Conservation (phyloP, 2,888 invertebrate species). For the Mycalesis mineus region DNA sequence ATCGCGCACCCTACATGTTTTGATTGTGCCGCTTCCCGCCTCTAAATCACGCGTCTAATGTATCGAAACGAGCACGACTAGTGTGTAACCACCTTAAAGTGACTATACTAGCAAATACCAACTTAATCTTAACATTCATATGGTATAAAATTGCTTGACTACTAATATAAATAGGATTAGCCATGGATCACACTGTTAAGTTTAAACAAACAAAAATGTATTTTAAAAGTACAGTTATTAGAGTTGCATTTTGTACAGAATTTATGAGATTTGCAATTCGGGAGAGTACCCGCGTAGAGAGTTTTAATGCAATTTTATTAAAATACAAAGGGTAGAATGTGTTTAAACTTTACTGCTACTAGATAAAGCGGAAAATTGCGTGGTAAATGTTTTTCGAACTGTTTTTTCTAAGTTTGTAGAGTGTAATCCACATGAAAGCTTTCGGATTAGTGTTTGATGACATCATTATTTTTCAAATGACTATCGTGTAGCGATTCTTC, state of each 20-base stretch:
- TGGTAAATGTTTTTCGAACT: background rate
- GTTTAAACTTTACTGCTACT: slow-evolving; percentile 8
- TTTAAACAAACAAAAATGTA: slow-evolving; percentile 10
- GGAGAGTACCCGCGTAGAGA: slow-evolving; percentile 40
- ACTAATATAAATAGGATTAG: slow-evolving; percentile 24
- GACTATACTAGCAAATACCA: slow-evolving; percentile 27
- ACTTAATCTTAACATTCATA: slow-evolving; percentile 24
- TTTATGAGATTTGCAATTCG: slow-evolving; percentile 33
- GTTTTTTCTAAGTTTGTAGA: slow-evolving; percentile 33
- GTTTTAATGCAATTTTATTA: slow-evolving; percentile 8
- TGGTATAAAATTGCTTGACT: slow-evolving; percentile 17
- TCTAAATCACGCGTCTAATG: slow-evolving; percentile 76
- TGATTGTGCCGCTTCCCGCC: slow-evolving; percentile 67
- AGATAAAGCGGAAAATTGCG: slow-evolving; percentile 34
- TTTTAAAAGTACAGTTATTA: slow-evolving; percentile 19
- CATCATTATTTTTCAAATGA: slow-evolving; percentile 76
- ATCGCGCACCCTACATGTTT: slow-evolving; percentile 59
- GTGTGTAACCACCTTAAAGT: slow-evolving; percentile 50
- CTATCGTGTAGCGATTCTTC: slow-evolving; percentile 70
- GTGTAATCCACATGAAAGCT: slow-evolving; percentile 77
- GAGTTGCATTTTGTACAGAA: slow-evolving; percentile 31
- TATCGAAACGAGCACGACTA: slow-evolving; percentile 68
- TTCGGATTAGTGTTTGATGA: slow-evolving; percentile 78
- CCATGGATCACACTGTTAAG: slow-evolving; percentile 6
- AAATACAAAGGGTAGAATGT: background rate